A percentile compares a stretch with the other conserved stretches of the same genome.
phyloP scores from a whole-genome alignment of 2,888 invertebrate species.

The Meandrusa payeni region DNA sequence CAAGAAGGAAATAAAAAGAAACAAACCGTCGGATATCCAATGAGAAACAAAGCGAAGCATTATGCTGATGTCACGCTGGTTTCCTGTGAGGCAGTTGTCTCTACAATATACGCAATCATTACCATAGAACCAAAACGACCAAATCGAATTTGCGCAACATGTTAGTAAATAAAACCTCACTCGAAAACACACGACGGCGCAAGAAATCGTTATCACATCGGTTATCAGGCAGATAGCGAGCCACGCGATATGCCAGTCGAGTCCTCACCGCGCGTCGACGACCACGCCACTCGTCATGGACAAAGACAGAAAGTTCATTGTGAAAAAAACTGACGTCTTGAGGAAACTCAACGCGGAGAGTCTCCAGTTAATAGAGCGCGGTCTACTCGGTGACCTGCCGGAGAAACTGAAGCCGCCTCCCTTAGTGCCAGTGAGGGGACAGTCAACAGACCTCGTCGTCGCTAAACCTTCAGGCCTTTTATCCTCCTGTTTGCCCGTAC shows the following conservation, averaged over 20 bases:
- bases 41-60: no score
- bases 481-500: conserved; percentile 59
- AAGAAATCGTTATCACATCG: conserved; percentile 48
- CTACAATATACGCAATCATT: no score
- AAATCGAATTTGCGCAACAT: neutral
- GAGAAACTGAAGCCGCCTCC: conserved; percentile 60
- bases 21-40: no score
- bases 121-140: no score
- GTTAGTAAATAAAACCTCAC: conserved; percentile 18
- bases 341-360: conserved; percentile 65
- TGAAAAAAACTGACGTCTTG: conserved; percentile 58
- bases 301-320: conserved; percentile 51
- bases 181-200: conserved; percentile 19
- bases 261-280: conserved; percentile 48
- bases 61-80: no score
- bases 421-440: conserved; percentile 47
- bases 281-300: conserved; percentile 66
- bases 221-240: conserved; percentile 61
- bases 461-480: conserved; percentile 69
- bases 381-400: conserved; percentile 64
- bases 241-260: conserved; percentile 55
- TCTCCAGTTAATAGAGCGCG: conserved; percentile 63
- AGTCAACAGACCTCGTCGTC: conserved; percentile 59
- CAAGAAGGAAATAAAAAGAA: no score
- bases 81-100: no score